Base-by-base conservation (phyloP, 1,140 invertebrate species). In the Orchestia grillus region DNA sequence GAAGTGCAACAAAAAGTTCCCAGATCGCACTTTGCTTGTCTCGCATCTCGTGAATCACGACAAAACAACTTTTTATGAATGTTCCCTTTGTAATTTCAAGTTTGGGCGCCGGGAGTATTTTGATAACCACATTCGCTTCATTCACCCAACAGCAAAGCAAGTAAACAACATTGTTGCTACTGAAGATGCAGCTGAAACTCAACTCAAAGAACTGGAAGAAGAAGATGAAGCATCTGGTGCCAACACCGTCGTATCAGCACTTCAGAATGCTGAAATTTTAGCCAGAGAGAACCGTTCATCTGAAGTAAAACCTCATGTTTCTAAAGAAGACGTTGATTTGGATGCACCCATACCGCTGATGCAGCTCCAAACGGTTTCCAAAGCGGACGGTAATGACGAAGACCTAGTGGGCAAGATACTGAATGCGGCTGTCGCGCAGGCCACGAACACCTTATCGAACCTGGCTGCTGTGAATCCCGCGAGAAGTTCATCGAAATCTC, bases 81-180 rank as follows among this genome's bases (percentile, higher is more conserved):
- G 97, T 96, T 95, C 96, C 53, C 97, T 97, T 8, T 97, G 97
- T 97, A 97, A 97, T 19, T 97, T 97, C 94, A 97, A 97, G 95
- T 97, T 97, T 97, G 97, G 97, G 1, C 97, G 97, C 87, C 96
- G 97, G 87, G 97, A 97, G 91, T 97, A 97, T 62, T 97, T 97
- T 96, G 97, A 97, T 92, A 97, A 97, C 57, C 97, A 97, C 95
- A 97, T 97, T 28, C 96, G 97, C 19, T 97, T 97, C 96, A 97
- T 97, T 57, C 97, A 97, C 96, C 97, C 97, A 43, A 91, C 96
- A 41, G 96, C 97, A 62, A 95, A 96, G 96, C 96, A 96, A 87
- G 62, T 87, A 28, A 95, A 96, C 87, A 92, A 95, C 43, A 47
- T 41, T n/a, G 96, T 95, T 44, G 43, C 95, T 53, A 96, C 96